phyloP scores from a whole-genome alignment of 2,113 vertebrate genomes.

The Pseudopodoces humilis region DNA sequence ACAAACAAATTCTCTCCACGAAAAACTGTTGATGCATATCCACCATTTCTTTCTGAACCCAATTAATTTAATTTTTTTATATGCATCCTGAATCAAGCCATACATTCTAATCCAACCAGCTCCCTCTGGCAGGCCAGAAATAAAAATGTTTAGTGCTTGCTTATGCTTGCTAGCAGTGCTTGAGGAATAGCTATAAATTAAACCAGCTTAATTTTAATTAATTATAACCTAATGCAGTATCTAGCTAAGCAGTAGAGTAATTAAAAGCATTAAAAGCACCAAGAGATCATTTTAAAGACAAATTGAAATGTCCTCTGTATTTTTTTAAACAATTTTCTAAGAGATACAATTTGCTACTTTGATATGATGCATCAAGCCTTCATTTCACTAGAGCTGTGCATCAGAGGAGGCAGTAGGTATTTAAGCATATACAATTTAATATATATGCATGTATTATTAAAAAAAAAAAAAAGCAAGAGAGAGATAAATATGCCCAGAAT shows the following conservation, averaged over 20 bases:
- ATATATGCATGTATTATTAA: neutral
- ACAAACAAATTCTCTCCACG: neutral
- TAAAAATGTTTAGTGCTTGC: neutral
- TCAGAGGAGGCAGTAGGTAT: neutral
- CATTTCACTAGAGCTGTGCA: neutral
- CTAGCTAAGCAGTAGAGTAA: neutral
- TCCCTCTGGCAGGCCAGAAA: neutral
- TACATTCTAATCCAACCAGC: neutral
- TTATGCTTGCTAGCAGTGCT: neutral
- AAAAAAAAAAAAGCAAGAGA: neutral
- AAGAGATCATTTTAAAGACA: neutral
- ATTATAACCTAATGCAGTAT: neutral
- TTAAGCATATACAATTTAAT: neutral
- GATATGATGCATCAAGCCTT: neutral
- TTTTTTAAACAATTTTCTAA: neutral
- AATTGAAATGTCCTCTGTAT: neutral
- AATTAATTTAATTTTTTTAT: neutral
- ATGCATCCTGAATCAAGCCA: neutral
- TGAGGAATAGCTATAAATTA: neutral
- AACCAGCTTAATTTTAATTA: neutral
- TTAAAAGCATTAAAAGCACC: neutral
- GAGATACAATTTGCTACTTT: neutral
- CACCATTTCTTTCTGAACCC: neutral
- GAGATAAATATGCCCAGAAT: neutral
- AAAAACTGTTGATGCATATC: neutral